Evolutionary conservation across 1,140 invertebrate genomes (phyloP).

Genomic region (Aphelenchoides fujianensis): DNA sequence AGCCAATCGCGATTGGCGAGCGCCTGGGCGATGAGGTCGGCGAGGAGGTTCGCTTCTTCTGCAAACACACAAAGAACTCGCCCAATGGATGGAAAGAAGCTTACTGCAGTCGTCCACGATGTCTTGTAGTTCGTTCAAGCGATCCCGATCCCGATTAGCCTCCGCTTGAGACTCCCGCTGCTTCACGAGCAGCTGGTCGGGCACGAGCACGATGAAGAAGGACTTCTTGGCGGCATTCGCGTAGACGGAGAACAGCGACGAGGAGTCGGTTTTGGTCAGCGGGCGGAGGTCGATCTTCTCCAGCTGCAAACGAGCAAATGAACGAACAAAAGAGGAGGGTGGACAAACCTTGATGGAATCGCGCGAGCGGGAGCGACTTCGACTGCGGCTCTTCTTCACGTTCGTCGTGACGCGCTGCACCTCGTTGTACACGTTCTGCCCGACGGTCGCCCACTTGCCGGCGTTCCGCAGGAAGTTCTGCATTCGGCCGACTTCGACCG

Average conservation of each 20-base stretch:
- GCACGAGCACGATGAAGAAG: background rate
- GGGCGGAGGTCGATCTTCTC: background rate
- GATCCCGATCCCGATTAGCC: background rate
- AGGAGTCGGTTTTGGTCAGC: background rate
- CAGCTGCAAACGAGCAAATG: background rate
- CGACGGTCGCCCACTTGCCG: background rate
- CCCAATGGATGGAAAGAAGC: background rate
- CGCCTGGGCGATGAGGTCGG: conserved; percentile 7
- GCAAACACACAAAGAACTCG: too few species aligned
- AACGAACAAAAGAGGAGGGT: background rate
- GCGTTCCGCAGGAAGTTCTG: background rate
- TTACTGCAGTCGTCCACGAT: background rate
- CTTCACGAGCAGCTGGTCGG: background rate
- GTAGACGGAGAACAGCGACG: background rate
- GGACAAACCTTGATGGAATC: background rate
- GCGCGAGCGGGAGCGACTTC: background rate
- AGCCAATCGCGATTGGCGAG: conserved; percentile 14
- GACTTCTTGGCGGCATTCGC: background rate
- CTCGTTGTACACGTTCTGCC: background rate
- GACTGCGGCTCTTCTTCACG: background rate
- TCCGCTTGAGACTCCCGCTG: too few species aligned
- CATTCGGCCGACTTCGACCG: too few species aligned
- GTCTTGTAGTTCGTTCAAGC: background rate
- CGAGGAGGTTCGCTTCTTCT: background rate
- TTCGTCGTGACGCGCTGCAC: too few species aligned